These are phyloP conservation scores for Elephantulus edwardii DNA, from an alignment of 2,113 vertebrate species.

Conservation along the genomic window DNA sequence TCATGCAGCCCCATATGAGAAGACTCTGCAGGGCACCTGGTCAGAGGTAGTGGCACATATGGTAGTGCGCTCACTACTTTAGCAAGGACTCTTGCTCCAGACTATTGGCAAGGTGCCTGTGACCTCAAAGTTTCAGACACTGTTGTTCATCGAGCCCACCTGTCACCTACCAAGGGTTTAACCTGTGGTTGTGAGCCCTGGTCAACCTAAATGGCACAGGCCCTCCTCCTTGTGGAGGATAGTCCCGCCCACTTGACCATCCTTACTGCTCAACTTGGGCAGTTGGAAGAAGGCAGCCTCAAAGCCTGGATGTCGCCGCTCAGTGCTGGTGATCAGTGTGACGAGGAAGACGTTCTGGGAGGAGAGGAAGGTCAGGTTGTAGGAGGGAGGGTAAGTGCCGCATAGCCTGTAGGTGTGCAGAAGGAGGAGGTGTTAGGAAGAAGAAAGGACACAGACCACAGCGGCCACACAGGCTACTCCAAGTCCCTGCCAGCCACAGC, in stretches of 20 bases:
- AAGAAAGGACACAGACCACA: background rate
- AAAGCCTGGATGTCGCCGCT: constrained; percentile 89
- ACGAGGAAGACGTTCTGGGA: constrained; percentile 95
- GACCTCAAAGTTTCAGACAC: background rate
- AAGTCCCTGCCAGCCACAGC: background rate
- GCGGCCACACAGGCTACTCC: background rate
- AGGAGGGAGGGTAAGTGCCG: constrained; percentile 88
- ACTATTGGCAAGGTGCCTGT: background rate
- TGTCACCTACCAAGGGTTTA: background rate
- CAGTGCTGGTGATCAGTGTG: constrained; percentile 87
- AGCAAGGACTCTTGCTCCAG: background rate
- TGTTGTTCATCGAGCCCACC: background rate
- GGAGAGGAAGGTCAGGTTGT: constrained; percentile 91
- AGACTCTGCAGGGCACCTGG: background rate
- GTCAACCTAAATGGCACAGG: background rate
- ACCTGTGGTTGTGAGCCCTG: background rate
- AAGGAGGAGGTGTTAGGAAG: background rate
- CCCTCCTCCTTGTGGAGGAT: background rate
- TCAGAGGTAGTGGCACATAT: background rate
- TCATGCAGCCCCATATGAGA: background rate
- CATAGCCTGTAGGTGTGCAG: constrained; percentile 86
- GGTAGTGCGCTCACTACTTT: background rate
- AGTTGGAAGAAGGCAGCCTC: constrained; percentile 90
- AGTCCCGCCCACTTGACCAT: background rate
- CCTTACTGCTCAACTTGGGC: constrained; percentile 76